A percentile compares a stretch with the other conserved stretches of the same genome.
phyloP scores from a whole-genome alignment of 2,113 vertebrate genomes.

The Heterotis niloticus region DNA sequence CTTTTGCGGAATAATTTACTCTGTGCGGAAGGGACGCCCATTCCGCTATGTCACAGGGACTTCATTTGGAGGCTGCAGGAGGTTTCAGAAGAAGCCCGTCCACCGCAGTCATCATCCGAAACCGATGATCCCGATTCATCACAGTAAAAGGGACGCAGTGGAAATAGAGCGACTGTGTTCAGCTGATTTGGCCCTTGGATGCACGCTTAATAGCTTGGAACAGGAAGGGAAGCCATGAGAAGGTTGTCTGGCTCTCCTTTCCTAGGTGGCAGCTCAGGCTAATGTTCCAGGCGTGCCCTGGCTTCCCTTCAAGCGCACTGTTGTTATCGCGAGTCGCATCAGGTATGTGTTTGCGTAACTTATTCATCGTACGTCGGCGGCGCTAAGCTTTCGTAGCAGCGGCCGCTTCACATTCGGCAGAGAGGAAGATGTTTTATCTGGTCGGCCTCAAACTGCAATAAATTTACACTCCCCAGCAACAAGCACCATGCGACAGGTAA shows the following conservation, averaged over 20 bases:
- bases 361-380: conserved; percentile 33
- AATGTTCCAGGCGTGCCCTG: conserved; percentile 23
- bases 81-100: conserved; percentile 38
- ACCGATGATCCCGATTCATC: no score
- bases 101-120: not conserved
- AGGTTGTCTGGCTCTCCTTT: conserved; percentile 49
- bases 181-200: conserved; percentile 22
- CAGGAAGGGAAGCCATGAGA: conserved; percentile 26
- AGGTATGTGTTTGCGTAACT: conserved; percentile 34
- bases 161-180: conserved; percentile 18
- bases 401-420: not conserved
- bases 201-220: conserved; percentile 31
- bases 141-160: no score
- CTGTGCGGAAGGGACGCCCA: no score
- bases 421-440: not conserved
- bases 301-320: conserved; percentile 46
- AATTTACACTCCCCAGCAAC: conserved; percentile 16
- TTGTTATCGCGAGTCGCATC: conserved; percentile 46
- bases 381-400: conserved; percentile 26
- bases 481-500: not conserved
- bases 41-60: no score
- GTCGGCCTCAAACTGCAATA: conserved; percentile 29
- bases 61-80: conserved; percentile 27
- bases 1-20: not conserved
- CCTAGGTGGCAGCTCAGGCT: conserved; percentile 31